phyloP scores from a whole-genome alignment of 2,797 vertebrate genomes.

The Onychomys leucogaster region DNA sequence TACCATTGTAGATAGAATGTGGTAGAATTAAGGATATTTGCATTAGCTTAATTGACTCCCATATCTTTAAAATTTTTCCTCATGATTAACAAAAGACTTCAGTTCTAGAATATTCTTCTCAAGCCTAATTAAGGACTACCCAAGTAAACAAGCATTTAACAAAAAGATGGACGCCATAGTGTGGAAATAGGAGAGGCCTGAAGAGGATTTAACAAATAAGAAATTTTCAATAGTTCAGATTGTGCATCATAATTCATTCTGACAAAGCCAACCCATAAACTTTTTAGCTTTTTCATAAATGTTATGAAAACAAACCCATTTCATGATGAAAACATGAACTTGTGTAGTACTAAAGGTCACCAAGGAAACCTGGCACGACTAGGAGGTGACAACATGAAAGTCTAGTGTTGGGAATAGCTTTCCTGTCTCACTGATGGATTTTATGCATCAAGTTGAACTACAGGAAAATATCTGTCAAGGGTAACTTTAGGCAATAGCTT shows the following conservation, averaged over 20 bases:
- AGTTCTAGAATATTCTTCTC: not conserved
- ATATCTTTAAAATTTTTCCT: conserved; percentile 1
- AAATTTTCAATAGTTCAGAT: not conserved
- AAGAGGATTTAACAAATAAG: not conserved
- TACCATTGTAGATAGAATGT: not conserved
- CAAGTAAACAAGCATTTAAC: not conserved
- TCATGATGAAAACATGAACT: rapidly evolving
- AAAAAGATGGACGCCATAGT: not conserved
- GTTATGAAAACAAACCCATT: not conserved
- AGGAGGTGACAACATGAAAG: not conserved
- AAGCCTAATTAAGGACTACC: not conserved
- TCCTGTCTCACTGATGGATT: not conserved
- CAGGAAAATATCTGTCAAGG: not conserved
- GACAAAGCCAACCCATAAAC: not conserved
- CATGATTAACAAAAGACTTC: not conserved
- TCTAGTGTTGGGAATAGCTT: not conserved
- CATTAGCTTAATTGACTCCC: not conserved
- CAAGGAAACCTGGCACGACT: not conserved
- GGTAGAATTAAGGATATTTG: conserved; percentile 25
- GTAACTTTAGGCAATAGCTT: not conserved
- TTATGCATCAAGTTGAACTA: not conserved
- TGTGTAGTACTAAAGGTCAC: not conserved
- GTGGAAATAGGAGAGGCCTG: not conserved
- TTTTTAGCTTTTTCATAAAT: not conserved
- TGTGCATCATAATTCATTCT: not conserved